phyloP scores from a whole-genome alignment of 2,113 vertebrate genomes.

The Saccopteryx leptura region DNA sequence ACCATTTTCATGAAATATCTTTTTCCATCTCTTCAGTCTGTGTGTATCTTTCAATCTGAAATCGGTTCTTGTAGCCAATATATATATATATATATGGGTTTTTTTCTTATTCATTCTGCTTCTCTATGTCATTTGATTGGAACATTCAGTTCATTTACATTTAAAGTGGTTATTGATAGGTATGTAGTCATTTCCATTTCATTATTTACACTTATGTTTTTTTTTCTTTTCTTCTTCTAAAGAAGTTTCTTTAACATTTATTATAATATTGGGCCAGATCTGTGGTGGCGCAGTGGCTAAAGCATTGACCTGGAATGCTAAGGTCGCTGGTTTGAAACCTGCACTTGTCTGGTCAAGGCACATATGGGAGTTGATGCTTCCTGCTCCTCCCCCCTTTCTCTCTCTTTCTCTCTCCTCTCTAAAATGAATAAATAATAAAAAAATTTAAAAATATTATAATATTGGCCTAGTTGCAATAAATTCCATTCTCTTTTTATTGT shows the following conservation, averaged over 20 bases:
- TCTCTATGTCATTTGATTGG: not conserved
- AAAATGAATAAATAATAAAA: too few species aligned
- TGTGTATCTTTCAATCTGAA: not conserved
- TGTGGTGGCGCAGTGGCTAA: too few species aligned
- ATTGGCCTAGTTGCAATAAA: not conserved
- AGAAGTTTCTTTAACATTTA: not conserved
- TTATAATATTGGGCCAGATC: not conserved
- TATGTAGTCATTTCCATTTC: not conserved
- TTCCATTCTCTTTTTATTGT: not conserved
- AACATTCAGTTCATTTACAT: not conserved
- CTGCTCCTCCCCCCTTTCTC: too few species aligned
- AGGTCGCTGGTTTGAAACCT: too few species aligned
- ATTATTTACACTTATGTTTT: not conserved
- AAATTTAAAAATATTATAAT: not conserved
- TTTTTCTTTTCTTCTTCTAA: not conserved
- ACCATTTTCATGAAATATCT: not conserved
- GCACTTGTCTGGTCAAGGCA: too few species aligned
- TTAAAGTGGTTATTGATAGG: not conserved
- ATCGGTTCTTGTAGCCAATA: not conserved
- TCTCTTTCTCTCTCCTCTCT: too few species aligned
- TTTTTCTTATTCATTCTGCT: not conserved
- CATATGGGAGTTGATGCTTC: too few species aligned
- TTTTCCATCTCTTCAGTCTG: not conserved
- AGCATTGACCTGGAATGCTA: too few species aligned
- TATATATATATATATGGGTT: not conserved